Evolutionary conservation across 2,113 vertebrate species (phyloP).

Genomic region (Notothenia rossii): DNA sequence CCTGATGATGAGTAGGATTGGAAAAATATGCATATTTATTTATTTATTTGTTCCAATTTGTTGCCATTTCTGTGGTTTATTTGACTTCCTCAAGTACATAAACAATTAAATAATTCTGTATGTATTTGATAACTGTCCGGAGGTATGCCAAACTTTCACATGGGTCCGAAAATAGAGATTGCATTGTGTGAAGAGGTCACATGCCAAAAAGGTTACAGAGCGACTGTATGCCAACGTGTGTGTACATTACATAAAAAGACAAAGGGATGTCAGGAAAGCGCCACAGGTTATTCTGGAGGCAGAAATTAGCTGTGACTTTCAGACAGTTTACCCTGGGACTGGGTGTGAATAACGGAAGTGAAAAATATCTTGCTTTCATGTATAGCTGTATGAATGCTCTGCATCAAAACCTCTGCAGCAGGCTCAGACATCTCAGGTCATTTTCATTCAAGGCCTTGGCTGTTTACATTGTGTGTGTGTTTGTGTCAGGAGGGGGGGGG

Average conservation of each 20-base stretch:
- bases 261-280: not conserved
- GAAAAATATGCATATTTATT: not conserved
- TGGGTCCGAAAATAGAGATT: slow-evolving; percentile 6
- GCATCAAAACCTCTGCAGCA: slow-evolving; percentile 27
- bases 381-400: slow-evolving; percentile 11
- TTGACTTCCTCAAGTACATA: not conserved
- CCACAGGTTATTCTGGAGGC: not conserved
- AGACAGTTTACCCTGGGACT: slow-evolving; percentile 1
- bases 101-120: slow-evolving; percentile 5
- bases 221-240: not conserved
- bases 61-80: too few species aligned
- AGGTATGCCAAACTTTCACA: slow-evolving; percentile 11
- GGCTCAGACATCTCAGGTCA: slow-evolving; percentile 16
- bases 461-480: slow-evolving; percentile 48
- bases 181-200: slow-evolving; percentile 10
- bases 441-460: slow-evolving; percentile 41
- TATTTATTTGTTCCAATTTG: too few species aligned
- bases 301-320: not conserved
- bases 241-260: not conserved
- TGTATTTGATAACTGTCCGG: not conserved
- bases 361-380: slow-evolving; percentile 25
- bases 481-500: not conserved
- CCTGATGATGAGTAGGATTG: not conserved
- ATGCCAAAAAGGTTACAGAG: not conserved
- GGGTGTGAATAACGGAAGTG: slow-evolving; percentile 12